Evolutionary conservation across 2,888 invertebrate genomes (phyloP), one percentile per base, ranked within the genome.

Genomic region (Drosophila formosana): DNA sequence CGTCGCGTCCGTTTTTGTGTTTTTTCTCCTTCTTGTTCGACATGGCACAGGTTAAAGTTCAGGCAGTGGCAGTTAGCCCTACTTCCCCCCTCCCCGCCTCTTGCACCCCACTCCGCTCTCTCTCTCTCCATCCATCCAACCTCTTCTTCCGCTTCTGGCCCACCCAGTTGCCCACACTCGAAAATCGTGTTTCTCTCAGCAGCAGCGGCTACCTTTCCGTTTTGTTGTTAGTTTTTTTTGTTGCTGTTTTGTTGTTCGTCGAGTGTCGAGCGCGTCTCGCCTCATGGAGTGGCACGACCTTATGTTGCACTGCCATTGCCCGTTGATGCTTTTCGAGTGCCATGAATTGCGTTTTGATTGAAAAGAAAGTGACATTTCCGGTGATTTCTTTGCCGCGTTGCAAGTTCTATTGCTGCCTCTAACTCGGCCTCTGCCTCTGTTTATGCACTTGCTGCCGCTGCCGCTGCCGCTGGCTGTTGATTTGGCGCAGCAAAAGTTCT

Each of bases 281-380:
- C 75, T 63, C 76, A 45, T 72, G 75, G 45, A 76, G 75, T 72
- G 68, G 75, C 75, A 76, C 76, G 76, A 76, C 76, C 75, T 75
- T 76, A 79, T 77, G 64, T 68, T 64, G 53, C 66, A 49, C 52
- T 65, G 57, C 47, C 57, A 49, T 55, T 65, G 57, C 47, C 57
- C 51, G 61, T 58, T 75, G 75, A 52, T 72, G 74, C 72, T 68
- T 82, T 80, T 83, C 63, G 72, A 86, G 87, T 82, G 80, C 75
- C 84, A 80, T 86, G 88, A 87, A 87, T 88, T 87, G 86, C 88
- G 82, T 82, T 86, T 87, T 87, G 88, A 87, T 87, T 87, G 87
- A 87, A 87, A 88, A 88, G 87, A 87, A 87, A 87, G 87, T 87
- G 87, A 88, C 87, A 88, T 87, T 87, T 87, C 87, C 87, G 88